Evolutionary conservation across 2,888 invertebrate genomes (phyloP), one percentile per base, ranked within the genome.

Genomic region (Lasioglossum oenotherae): DNA sequence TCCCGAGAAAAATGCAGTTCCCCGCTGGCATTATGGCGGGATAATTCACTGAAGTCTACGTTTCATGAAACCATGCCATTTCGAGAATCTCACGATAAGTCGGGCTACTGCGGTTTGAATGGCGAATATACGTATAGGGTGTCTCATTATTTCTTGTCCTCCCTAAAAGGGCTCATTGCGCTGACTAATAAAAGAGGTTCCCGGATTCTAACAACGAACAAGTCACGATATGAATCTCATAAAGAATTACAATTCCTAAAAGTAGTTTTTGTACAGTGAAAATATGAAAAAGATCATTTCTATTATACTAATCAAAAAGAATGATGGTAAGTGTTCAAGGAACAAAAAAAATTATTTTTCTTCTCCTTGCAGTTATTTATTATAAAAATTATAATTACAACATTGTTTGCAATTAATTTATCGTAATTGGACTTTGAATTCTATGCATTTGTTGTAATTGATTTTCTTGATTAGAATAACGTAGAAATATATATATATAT

Each of bases 81-180:
- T 38, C 85, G 84, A 87, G 86, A 84, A 87, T 86, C 80, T 79
- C 38, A n/a, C 76, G 87, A 87, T 86, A 89, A 89, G 81, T 84
- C 84, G 71, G 75, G 78, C 89, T 87, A 88, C 82, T 72, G 80
- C 77, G 74, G 53, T 73, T 35, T 60, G 77, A 79, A 74, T 72
- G 38, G 2, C 49, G 46, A 60, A 76, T 46, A 53, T 64, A 64
- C 53, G 16, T 19, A 35, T 8, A 64, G 64, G 31, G 31, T 31
- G 64, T 31, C 31, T 64, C 64, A 27, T 64, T 64, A 31, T 31
- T 64, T 64, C 64, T 31, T 60, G 60, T 27, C 60, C 60, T 14
- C 53, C 60, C 60, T 31, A 35, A 35, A 64, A 64, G 6, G 31
- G 19, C 1, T 3, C 31, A 64, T 64, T 16, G 31, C 5, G 64